Conservation (phyloP, 2,888 invertebrate species). For the Scaptomyza flava region DNA sequence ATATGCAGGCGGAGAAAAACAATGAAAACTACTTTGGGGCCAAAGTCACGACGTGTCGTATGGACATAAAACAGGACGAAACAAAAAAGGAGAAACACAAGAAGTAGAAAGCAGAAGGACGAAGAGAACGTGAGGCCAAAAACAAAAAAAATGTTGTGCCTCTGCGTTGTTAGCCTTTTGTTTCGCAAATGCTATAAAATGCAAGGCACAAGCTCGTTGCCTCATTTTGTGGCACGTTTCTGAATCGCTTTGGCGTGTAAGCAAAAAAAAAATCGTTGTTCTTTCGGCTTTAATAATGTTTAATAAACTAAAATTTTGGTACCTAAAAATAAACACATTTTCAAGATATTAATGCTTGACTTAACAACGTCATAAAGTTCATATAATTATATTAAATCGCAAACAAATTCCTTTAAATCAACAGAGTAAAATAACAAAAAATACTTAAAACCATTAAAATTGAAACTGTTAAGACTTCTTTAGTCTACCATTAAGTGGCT, state of each 20-base stretch:
- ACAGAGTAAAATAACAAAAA: no score
- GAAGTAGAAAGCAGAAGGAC: not conserved
- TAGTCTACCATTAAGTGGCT: slow-evolving; percentile 26
- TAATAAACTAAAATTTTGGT: not conserved
- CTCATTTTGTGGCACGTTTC: slow-evolving; percentile 32
- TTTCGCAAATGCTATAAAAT: slow-evolving; percentile 63
- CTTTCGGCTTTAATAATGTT: slow-evolving; percentile 12
- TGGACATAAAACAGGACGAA: slow-evolving; percentile 1
- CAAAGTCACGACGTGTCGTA: slow-evolving; percentile 64
- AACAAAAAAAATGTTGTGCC: slow-evolving; percentile 15
- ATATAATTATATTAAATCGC: not conserved
- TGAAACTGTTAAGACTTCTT: not conserved
- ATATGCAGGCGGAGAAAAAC: slow-evolving; percentile 55
- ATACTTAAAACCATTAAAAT: not conserved
- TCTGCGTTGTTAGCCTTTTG: slow-evolving; percentile 29
- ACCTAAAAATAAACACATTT: no score
- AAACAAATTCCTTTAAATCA: not conserved
- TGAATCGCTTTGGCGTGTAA: slow-evolving; percentile 10
- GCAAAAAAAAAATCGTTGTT: slow-evolving; percentile 15
- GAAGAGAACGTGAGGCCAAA: slow-evolving; percentile 24
- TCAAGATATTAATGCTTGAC: no score
- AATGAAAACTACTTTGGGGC: slow-evolving; percentile 76
- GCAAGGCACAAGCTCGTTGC: slow-evolving; percentile 51
- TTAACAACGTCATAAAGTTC: no score
- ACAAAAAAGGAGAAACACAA: not conserved